These are phyloP conservation scores for Seira ritae DNA, from an alignment of 2,888 invertebrate species.

Conservation along the genomic window DNA sequence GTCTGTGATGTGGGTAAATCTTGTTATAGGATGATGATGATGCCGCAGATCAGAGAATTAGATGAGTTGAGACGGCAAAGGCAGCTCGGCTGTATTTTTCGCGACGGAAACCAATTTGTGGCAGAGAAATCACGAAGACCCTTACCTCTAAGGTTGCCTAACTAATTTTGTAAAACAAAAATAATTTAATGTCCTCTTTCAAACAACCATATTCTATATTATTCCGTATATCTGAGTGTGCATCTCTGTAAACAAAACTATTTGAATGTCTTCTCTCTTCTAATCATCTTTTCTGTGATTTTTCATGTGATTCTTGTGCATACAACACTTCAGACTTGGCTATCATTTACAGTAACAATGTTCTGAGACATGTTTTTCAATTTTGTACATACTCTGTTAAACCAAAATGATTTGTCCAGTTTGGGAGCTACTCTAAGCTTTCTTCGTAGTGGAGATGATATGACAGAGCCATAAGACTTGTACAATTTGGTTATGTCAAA, in stretches of 20 bases:
- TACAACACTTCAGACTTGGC: neutral
- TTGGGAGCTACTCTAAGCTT: too few species aligned
- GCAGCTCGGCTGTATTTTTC: conserved; percentile 64
- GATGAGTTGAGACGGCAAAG: conserved; percentile 61
- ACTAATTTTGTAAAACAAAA: too few species aligned
- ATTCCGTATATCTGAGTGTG: too few species aligned
- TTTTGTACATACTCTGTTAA: neutral
- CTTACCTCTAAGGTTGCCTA: conserved; percentile 34
- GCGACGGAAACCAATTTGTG: conserved; percentile 67
- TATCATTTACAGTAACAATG: neutral
- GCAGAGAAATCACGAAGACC: conserved; percentile 17
- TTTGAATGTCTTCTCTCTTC: conserved; percentile 6
- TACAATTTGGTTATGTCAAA: neutral
- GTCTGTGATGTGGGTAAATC: neutral
- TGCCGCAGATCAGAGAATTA: conserved; percentile 73
- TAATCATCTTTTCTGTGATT: neutral
- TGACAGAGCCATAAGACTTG: neutral
- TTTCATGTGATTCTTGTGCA: neutral
- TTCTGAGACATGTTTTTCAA: neutral
- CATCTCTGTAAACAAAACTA: neutral
- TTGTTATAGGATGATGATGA: conserved; percentile 30
- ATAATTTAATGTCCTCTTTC: too few species aligned
- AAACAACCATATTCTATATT: too few species aligned
- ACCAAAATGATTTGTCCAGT: too few species aligned
- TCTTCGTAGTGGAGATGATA: neutral